Percentiles rank a stretch among this genome's conserved stretches.
Conservation (phyloP, 1,140 invertebrate genomes). For the Aphelinus atriplicis region DNA sequence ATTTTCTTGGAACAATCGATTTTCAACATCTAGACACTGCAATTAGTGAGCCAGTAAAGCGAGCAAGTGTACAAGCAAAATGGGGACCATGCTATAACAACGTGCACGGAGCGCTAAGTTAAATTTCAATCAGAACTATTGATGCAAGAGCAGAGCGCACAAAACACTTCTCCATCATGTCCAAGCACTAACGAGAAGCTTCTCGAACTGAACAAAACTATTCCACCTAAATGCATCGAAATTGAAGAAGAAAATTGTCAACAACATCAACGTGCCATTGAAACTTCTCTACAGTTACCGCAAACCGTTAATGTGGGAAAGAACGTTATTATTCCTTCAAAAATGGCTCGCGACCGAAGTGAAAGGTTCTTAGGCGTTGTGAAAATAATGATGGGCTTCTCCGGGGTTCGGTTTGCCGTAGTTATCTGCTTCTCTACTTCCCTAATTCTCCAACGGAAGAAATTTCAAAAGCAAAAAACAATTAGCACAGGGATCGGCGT, state of each 20-base stretch:
- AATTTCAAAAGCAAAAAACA: conserved; percentile 18
- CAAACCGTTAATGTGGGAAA: background rate
- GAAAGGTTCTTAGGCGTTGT: background rate
- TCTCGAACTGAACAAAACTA: too few species aligned
- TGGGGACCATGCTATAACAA: background rate
- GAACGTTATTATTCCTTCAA: background rate
- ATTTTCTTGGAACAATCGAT: conserved; percentile 2
- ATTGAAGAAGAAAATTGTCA: background rate
- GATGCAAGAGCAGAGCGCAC: too few species aligned
- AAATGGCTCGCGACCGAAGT: background rate
- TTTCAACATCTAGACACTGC: conserved; percentile 3
- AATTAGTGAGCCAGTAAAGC: conserved; percentile 11
- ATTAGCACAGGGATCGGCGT: background rate
- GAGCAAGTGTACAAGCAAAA: background rate
- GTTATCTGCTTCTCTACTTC: background rate
- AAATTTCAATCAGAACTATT: too few species aligned
- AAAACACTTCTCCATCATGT: too few species aligned
- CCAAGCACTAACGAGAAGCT: too few species aligned
- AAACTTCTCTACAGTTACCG: background rate
- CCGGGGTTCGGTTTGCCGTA: conserved; percentile 13
- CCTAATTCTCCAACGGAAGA: conserved; percentile 3
- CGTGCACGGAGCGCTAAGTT: too few species aligned
- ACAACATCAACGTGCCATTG: background rate
- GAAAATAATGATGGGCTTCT: background rate
- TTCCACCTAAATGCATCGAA: background rate